A percentile compares a stretch with the other conserved stretches of the same genome.
phyloP scores from a whole-genome alignment of 2,888 invertebrate species.

The Hemicrepidius hirtus region DNA sequence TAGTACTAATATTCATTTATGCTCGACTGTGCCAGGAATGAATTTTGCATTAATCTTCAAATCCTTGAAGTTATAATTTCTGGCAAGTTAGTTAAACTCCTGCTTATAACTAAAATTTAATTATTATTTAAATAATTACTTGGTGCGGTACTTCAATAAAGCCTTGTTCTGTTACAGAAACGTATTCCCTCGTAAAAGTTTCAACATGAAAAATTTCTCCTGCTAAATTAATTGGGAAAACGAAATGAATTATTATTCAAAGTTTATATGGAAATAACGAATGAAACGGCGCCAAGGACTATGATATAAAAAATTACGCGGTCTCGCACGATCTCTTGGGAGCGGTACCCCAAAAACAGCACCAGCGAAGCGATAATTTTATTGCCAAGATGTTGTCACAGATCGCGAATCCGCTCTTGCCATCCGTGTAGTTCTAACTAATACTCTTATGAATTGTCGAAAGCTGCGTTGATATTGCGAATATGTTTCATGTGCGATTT shows the following conservation, averaged over 20 bases:
- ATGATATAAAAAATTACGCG: slow-evolving; percentile 42
- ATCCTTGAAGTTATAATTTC: too few relatives aligned
- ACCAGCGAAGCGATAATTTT: slow-evolving; percentile 46
- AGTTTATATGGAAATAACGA: slow-evolving; percentile 22
- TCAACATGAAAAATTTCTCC: too few relatives aligned
- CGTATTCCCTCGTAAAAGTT: too few relatives aligned
- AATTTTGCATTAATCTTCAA: too few relatives aligned
- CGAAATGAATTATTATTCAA: slow-evolving; percentile 33
- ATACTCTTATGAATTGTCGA: slow-evolving; percentile 24
- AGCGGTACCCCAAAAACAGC: slow-evolving; percentile 32
- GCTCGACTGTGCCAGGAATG: too few relatives aligned
- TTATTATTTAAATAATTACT: too few relatives aligned
- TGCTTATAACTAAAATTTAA: too few relatives aligned
- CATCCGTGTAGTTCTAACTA: slow-evolving; percentile 28
- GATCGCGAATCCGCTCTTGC: slow-evolving; percentile 39
- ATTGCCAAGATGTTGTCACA: slow-evolving; percentile 47
- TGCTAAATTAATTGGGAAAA: slow-evolving; percentile 22
- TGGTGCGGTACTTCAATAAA: too few relatives aligned
- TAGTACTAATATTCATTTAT: too few relatives aligned
- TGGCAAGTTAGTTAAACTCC: too few relatives aligned
- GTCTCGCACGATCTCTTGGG: slow-evolving; percentile 38
- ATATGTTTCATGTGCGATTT: slow-evolving; percentile 22
- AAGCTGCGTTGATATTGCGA: slow-evolving; percentile 11
- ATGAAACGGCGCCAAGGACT: slow-evolving; percentile 33
- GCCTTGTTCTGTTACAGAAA: too few relatives aligned